A percentile compares a stretch with the other conserved stretches of the same genome.
Evolutionary conservation across 2,888 invertebrate species (phyloP).

Genomic region (Drosophila recens): DNA sequence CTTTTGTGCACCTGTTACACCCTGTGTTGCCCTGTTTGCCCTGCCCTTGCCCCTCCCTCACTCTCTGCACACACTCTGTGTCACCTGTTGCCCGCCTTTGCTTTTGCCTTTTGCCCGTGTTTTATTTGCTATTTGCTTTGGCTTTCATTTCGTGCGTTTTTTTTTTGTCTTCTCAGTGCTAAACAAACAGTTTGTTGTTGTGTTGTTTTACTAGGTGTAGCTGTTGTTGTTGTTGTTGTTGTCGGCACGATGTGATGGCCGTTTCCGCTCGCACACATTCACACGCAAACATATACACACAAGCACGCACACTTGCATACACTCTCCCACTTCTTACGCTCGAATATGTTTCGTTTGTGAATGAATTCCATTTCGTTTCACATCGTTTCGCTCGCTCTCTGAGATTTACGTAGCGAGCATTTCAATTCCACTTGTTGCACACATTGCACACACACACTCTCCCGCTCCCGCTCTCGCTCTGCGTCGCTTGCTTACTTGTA

Average conservation of each 20-base stretch:
- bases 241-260: slow-evolving; percentile 83
- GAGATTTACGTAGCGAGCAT: slow-evolving; percentile 54
- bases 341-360: slow-evolving; percentile 71
- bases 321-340: slow-evolving; percentile 26
- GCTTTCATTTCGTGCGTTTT: slow-evolving; percentile 51
- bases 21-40: slow-evolving; percentile 36
- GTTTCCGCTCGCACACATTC: slow-evolving; percentile 80
- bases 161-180: slow-evolving; percentile 57
- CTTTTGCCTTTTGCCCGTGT: slow-evolving; percentile 30
- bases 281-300: slow-evolving; percentile 14
- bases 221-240: slow-evolving; percentile 56
- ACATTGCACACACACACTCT: slow-evolving; percentile 5
- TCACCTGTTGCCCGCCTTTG: slow-evolving; percentile 64
- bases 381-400: slow-evolving; percentile 43
- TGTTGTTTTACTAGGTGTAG: slow-evolving; percentile 76
- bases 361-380: slow-evolving; percentile 77
- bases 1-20: slow-evolving; percentile 70
- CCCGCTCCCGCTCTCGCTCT: slow-evolving; percentile 37
- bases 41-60: neutral
- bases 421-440: slow-evolving; percentile 66
- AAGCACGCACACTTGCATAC: slow-evolving; percentile 14
- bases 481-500: slow-evolving; percentile 15
- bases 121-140: slow-evolving; percentile 67
- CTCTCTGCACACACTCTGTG: slow-evolving; percentile 26
- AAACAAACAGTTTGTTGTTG: slow-evolving; percentile 78